Base-by-base conservation (phyloP, 1,140 invertebrate genomes). In the Drosophila nebulosa region DNA sequence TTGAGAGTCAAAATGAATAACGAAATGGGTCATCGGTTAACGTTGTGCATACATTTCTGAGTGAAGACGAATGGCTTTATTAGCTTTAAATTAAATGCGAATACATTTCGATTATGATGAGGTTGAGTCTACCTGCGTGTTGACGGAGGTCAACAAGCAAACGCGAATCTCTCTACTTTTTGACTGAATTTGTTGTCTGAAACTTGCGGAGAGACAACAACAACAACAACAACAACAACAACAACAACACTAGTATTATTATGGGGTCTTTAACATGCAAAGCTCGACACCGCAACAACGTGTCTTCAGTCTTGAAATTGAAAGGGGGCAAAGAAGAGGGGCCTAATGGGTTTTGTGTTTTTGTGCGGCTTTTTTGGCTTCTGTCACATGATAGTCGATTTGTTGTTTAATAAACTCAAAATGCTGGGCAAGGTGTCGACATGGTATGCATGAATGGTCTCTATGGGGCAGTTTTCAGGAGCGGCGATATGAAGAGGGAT, bases 331-430 rank as follows among this genome's bases (percentile, higher is more conserved):
- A 30, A 55, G 9, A 21, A 26, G n/a, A 39, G 35, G 35, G 32
- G 73, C 42, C 58, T 75, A 75, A 69, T 75, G 64, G 52, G 26
- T 73, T 76, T 74, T 76, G 3, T 60, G 57, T 76, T 60, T 76
- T 70, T 76, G 74, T 60, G 70, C 76, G 52, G 57, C 72, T 30
- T 57, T 63, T 56, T 42, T 68, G 46, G 55, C 59, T 66, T 64
- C 55, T 76, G 71, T 86, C 83, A 86, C 83, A 83, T 88, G 83
- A 88, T 69, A 69, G 53, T 63, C 78, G 75, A 67, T 65, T 80
- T 70, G 63, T 18, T 86, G 68, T 88, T 86, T 81, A 86, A 86
- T 86, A 75, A 78, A 56, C 70, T 79, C 67, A 60, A 74, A 62
- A 64, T 64, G 69, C 56, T 68, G 10, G 22, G 69, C 69, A 51